Conservation (phyloP, 2,888 invertebrate genomes). For the Sisyra terminalis region DNA sequence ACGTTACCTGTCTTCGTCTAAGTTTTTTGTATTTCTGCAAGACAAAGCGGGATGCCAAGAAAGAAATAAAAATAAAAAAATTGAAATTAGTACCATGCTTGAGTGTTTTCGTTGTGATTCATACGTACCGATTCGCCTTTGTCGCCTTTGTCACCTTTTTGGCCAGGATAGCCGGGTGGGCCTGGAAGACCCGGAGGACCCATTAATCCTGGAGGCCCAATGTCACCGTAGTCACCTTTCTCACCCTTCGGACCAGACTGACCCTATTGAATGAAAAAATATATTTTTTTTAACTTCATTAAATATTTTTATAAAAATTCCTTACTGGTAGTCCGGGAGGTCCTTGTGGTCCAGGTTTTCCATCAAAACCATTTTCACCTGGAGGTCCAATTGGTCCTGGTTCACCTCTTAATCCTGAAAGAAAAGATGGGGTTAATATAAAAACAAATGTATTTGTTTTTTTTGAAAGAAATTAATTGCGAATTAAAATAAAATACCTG, state of each 20-base stretch:
- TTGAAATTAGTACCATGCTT: conserved; percentile 9
- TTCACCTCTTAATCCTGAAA: conserved; percentile 56
- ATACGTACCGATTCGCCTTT: conserved; percentile 80
- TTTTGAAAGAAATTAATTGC: neutral
- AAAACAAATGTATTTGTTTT: neutral
- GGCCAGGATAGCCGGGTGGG: conserved; percentile 74
- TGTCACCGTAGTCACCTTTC: conserved; percentile 78
- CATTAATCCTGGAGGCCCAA: conserved; percentile 86
- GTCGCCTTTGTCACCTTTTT: conserved; percentile 82
- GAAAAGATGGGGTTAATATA: conserved; percentile 5
- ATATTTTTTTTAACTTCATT: neutral
- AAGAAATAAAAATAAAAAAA: conserved; percentile 19
- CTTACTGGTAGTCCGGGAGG: conserved; percentile 69
- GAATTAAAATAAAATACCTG: conserved; percentile 21
- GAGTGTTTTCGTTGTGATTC: neutral
- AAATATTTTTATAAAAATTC: conserved; percentile 11
- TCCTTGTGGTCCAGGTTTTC: conserved; percentile 71
- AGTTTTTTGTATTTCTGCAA: conserved; percentile 70
- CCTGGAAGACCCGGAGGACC: conserved; percentile 79
- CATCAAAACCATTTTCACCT: conserved; percentile 57
- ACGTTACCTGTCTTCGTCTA: conserved; percentile 61
- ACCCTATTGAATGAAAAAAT: conserved; percentile 34
- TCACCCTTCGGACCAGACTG: conserved; percentile 74
- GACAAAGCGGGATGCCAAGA: conserved; percentile 18
- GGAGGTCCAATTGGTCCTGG: conserved; percentile 57